Base-by-base conservation (phyloP, 2,888 invertebrate genomes). In the Orthonevra nobilis region DNA sequence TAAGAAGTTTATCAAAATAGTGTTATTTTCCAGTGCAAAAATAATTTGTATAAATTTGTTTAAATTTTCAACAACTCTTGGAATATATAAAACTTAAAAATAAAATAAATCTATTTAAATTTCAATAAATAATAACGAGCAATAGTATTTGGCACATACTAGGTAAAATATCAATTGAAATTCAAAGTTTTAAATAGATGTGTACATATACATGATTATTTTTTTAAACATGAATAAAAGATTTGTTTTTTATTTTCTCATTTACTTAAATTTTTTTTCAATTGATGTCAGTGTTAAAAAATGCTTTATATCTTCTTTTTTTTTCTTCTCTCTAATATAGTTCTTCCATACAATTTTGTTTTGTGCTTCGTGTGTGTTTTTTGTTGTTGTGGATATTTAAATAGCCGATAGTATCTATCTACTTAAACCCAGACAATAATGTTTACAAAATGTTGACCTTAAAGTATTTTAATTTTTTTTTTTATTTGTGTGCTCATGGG, bases 381-480 rank as follows among this genome's bases (percentile, higher is more conserved):
- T 60, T 42, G 50, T 12, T 70, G 70, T 36, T 26, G 44, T 60
- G 64, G 32, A 64, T 77, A 72, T 72, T 72, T 66, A 40, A 77
- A 72, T 54, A 77, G 60, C 42, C 36, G 58, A 52, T 66, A 70
- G 38, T 50, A 60, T 68, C 64, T 60, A 20, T 52, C 52, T 42
- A 63, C 46, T 54, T 52, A 56, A 44, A 42, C 50, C 36, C 34
- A 58, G 63, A 17, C 56, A 72, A 77, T 52, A 60, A 64, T 77
- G 77, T 77, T 64, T 77, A 77, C 77, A 72, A 77, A 40, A 48
- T 54, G 72, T 72, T 77, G 77, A 77, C 72, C 77, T 77, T 77
- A 64, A 60, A 46, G 19, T 60, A 58, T 66, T 56, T 66, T 36
- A 46, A 56, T 36, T 75, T 69, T 54, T 38, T 34, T 61, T 44